Evolutionary conservation across 2,888 invertebrate genomes (phyloP), one percentile per base, ranked within the genome.

Genomic region (Chorisops tibialis): DNA sequence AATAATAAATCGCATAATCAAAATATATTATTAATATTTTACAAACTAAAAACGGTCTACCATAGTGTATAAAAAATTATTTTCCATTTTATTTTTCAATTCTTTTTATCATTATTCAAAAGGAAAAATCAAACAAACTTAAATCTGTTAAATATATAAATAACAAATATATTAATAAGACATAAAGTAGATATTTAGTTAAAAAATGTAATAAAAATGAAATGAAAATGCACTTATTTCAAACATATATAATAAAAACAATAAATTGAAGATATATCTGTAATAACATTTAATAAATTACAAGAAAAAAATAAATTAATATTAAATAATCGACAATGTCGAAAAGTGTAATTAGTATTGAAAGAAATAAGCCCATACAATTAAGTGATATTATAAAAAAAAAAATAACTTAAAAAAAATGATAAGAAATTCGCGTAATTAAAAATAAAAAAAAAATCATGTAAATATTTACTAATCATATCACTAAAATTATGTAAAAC

Each of bases 381-480:
- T n/a, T 21, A 48, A 48, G 12, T 48, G 19, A 19, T 48, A 12
- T 22, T 45, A 48, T 16, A 19, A 18, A 22, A 7, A 45, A 18
- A 5, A 22, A 47, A 47, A 47, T 19, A 16, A 24, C 9, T 6
- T 7, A 14, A 30, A 49, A 24, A 18, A 49, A 51, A 30, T 11
- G 12, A 7, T 14, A 48, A 21, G 1, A 4, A 21, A n/a, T 19
- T 9, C 21, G 14, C 21, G 21, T 24, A 48, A 48, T 47, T 12
- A 21, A 47, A 18, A 52, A 38, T 16, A 35, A 30, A 39, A 37
- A 38, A 6, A 35, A 51, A 51, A 37, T 35, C 1, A 4, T 59
- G 59, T 59, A 59, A 59, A 59, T 59, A 59, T 48, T 59, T 22
- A 59, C 37, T 59, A 59, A 59, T 48, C 59, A 59, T 59, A 59